Conservation (phyloP, 2,888 invertebrate species). For the Teleogryllus oceanicus region DNA sequence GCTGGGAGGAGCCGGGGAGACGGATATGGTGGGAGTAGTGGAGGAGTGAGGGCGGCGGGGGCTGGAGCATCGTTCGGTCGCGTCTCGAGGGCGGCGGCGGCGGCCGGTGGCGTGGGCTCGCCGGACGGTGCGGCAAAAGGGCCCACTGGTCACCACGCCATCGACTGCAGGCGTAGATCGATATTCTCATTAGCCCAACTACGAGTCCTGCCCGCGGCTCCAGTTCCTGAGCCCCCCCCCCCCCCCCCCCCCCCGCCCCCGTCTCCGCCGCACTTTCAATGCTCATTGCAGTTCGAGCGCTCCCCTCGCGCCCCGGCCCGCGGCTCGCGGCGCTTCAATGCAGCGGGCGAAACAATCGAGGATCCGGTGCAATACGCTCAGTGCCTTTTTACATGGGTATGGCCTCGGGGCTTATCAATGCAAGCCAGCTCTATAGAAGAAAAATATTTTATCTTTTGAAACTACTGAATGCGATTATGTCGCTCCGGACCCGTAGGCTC, state of each 20-base stretch:
- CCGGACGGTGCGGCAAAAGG: background rate
- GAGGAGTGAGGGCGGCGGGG: background rate
- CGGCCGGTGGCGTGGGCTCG: background rate
- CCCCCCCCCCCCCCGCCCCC: background rate
- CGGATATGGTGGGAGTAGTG: background rate
- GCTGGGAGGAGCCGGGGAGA: background rate
- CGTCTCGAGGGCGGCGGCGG: background rate
- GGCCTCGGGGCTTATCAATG: constrained; percentile 10
- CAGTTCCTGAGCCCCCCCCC: background rate
- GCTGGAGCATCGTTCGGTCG: no score
- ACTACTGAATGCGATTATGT: constrained; percentile 18
- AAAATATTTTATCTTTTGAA: background rate
- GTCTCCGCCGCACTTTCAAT: background rate
- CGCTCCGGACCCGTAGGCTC: background rate
- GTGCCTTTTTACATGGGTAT: constrained; percentile 2
- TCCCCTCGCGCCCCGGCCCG: background rate
- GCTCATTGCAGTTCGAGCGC: background rate
- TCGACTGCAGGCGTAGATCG: background rate
- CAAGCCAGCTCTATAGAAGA: background rate
- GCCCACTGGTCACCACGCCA: background rate
- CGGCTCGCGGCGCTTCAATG: constrained; percentile 2
- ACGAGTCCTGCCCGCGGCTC: background rate
- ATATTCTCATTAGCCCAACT: constrained; percentile 18
- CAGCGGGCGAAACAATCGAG: constrained; percentile 4
- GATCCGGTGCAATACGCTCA: constrained; percentile 10